Percentiles rank a stretch among this genome's conserved stretches.
phyloP scores from a whole-genome alignment of 2,888 invertebrate genomes.

The Eulithis testata region DNA sequence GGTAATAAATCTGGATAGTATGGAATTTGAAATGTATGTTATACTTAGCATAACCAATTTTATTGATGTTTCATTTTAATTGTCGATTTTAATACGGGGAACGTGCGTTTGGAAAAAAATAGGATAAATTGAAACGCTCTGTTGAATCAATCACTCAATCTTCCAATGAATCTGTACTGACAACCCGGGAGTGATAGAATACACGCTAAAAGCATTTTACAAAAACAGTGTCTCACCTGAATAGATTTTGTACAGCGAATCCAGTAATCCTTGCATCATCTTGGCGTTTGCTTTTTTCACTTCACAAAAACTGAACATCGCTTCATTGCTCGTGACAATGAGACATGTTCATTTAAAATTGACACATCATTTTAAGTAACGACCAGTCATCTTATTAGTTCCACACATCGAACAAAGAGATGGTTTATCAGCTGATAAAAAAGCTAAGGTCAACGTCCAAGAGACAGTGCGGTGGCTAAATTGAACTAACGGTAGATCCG shows the following conservation, averaged over 20 bases:
- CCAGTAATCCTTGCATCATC: slow-evolving; percentile 82
- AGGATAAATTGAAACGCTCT: background rate
- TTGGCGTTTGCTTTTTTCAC: slow-evolving; percentile 58
- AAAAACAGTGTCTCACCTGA: slow-evolving; percentile 62
- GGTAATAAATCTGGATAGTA: too few species aligned
- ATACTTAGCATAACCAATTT: too few species aligned
- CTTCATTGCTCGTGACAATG: slow-evolving; percentile 65
- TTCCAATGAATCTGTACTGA: slow-evolving; percentile 3
- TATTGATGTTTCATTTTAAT: too few species aligned
- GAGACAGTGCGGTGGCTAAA: slow-evolving; percentile 76
- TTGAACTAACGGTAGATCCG: slow-evolving; percentile 77
- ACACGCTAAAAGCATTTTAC: slow-evolving; percentile 13
- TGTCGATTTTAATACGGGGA: too few species aligned
- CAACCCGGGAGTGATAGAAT: slow-evolving; percentile 13
- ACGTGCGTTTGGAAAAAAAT: too few species aligned
- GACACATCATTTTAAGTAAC: slow-evolving; percentile 51
- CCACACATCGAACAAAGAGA: slow-evolving; percentile 51
- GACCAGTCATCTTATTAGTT: slow-evolving; percentile 56
- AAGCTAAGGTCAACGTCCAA: slow-evolving; percentile 66
- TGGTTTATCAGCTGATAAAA: slow-evolving; percentile 41
- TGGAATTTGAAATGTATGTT: too few species aligned
- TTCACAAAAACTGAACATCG: slow-evolving; percentile 55
- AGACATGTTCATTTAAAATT: slow-evolving; percentile 57
- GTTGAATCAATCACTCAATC: slow-evolving; percentile 19
- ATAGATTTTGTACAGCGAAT: slow-evolving; percentile 78